Base-by-base conservation (phyloP, 2,888 invertebrate species). In the Trissolcus brochymenae region DNA sequence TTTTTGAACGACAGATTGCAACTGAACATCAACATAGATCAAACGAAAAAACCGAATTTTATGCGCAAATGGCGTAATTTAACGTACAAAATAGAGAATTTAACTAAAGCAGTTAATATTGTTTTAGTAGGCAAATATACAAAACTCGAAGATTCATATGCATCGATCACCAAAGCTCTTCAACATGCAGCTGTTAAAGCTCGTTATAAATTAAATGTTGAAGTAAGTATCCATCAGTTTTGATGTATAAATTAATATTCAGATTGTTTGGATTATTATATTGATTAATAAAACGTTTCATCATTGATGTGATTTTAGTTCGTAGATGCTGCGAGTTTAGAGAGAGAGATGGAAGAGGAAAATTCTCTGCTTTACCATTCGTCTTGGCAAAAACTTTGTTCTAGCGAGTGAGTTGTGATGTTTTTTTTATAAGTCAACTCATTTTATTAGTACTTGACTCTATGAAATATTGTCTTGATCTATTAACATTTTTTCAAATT, bases 41-140 rank as follows among this genome's bases (percentile, higher is more conserved):
- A 93, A 78, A 93, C 93, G 6, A 87, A 79, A 81, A 92, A 92
- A 85, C 90, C 83, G 79, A 93, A 92, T 85, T 95, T 95, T 82
- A 95, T 98, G 93, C 92, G 93, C 77, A 94, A 95, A 85, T 98
- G 98, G 98, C 94, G 93, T 64, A 95, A 96, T 83, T 90, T 99
- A 25, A 96, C 97, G 0, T 94, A 95, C 82, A 93, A 95, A 41
- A 94, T 95, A 46, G 96, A 97, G 84, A 94, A 94, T 81, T 90
- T 97, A 11, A 92, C 94, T n/a, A 94, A 94, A 84, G 94, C 94
- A 86, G 96, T 98, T 0, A 94, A 92, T 77, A 98, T 99, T 70
- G 95, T 95, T 1, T 90, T 99, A 2, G 99, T 99, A 1, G 99
- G 99, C 6, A 99, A 99, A 90, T 99, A 99, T 87, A 98, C 98